Conservation (phyloP, 2,888 invertebrate species). For the Mythimna ferrago region DNA sequence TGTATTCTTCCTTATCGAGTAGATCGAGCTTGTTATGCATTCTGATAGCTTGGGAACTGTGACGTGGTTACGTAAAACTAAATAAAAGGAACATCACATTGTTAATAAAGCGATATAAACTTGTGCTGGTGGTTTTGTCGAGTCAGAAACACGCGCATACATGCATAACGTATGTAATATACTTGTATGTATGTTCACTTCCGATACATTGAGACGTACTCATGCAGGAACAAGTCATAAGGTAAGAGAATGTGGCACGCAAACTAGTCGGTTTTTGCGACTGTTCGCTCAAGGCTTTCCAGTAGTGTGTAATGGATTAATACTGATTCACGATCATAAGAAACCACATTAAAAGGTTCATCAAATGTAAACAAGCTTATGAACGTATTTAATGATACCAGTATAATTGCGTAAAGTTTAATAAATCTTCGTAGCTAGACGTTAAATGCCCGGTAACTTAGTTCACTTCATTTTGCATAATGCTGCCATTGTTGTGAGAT, state of each 20-base stretch:
- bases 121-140: slow-evolving; percentile 42
- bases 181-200: slow-evolving; percentile 57
- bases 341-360: slow-evolving; percentile 41
- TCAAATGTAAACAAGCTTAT: slow-evolving; percentile 38
- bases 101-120: slow-evolving; percentile 59
- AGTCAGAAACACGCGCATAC: slow-evolving; percentile 22
- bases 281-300: slow-evolving; percentile 75
- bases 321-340: slow-evolving; percentile 65
- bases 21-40: slow-evolving; percentile 85
- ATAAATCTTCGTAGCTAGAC: slow-evolving; percentile 30
- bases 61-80: slow-evolving; percentile 80
- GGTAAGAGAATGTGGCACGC: slow-evolving; percentile 75
- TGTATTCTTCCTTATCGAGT: slow-evolving; percentile 82
- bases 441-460: slow-evolving; percentile 9
- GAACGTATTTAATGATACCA: slow-evolving; percentile 27
- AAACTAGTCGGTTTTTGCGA: slow-evolving; percentile 74
- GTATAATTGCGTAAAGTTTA: slow-evolving; percentile 36
- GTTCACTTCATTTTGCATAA: slow-evolving; percentile 41
- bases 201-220: slow-evolving; percentile 61
- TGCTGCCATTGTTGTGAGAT: slow-evolving; percentile 44
- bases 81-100: slow-evolving; percentile 57
- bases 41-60: slow-evolving; percentile 86
- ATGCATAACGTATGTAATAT: not conserved
- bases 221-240: slow-evolving; percentile 58
- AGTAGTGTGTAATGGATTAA: slow-evolving; percentile 66